Evolutionary conservation across 2,888 invertebrate species (phyloP), one percentile per base, ranked within the genome.

Genomic region (Orchesella flavescens): DNA sequence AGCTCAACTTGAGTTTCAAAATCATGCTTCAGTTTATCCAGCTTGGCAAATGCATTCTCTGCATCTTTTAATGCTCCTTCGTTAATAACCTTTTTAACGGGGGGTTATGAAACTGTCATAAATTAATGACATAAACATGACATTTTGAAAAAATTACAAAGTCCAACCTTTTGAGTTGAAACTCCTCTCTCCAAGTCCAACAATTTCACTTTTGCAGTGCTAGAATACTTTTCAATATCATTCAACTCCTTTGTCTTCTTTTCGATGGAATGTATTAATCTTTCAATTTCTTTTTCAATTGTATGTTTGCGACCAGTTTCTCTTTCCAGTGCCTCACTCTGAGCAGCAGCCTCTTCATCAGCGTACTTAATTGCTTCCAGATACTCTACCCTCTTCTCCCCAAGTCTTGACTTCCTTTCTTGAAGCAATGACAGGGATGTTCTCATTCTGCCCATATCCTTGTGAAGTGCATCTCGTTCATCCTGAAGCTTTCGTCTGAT

Each of bases 21-120:
- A 46, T 88, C 87, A n/a, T 43, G n/a, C 63, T 68, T 79, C 9
- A 87, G 46, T 72, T 87, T 87, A 0, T 86, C 86, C 15, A 83
- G 69, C 63, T 86, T 83, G 2, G 74, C 57, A 44, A 46, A 76
- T 0, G 84, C 79, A 2, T 68, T n/a, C 24, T 88, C 88, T 2
- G 79, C 78, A 23, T 88, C 88, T 9, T 86, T 78, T 24, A 75
- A 5, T 7, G 82, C 81, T 34, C 76, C 65, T 17, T 87, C 86
- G 66, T 87, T 87, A n/a, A 85, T 81, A 0, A 83, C 21, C 86
- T 85, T 55, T 19, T 69, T 55, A 34, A 53, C 21, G 15, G 9
- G 43, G n/a, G 17, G 12, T 19, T n/a, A 74, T 10, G 9, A 17
- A 44, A 44, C 44, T 44, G 7, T 44, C n/a, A 55, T n/a, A 12